These are phyloP conservation scores for Linepithema humile DNA, from an alignment of 1,140 invertebrate species.

Conservation along the genomic window DNA sequence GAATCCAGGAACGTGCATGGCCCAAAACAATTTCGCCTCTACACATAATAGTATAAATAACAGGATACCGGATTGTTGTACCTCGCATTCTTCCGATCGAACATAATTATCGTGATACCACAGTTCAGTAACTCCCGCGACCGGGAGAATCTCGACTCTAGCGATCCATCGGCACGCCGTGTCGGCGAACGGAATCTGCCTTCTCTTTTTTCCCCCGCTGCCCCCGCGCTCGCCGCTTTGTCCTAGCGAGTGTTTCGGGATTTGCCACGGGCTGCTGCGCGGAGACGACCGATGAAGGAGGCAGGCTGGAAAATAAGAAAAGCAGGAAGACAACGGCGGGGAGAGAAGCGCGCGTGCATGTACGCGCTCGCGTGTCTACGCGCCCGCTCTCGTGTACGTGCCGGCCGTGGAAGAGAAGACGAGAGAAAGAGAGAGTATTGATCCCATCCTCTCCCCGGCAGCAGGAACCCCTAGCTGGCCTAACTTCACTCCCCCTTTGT, in stretches of 20 bases:
- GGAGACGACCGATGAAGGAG: slow-evolving; percentile 55
- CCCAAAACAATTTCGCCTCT: slow-evolving; percentile 43
- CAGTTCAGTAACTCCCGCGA: slow-evolving; percentile 55
- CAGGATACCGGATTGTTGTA: slow-evolving; percentile 59
- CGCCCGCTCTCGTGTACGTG: slow-evolving; percentile 27
- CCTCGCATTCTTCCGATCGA: slow-evolving; percentile 60
- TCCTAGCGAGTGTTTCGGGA: slow-evolving; percentile 25
- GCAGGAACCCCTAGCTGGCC: slow-evolving; percentile 81
- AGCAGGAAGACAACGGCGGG: slow-evolving; percentile 12
- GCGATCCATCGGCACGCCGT: slow-evolving; percentile 61
- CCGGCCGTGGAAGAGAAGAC: slow-evolving; percentile 76
- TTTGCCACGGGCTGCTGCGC: slow-evolving; percentile 56
- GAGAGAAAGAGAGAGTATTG: slow-evolving; percentile 82
- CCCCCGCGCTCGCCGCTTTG: not conserved
- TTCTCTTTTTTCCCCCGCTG: not conserved
- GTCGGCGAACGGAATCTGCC: not conserved
- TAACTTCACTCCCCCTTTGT: slow-evolving; percentile 78
- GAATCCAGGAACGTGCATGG: slow-evolving; percentile 35
- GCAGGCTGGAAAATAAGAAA: slow-evolving; percentile 49
- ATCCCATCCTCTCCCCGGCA: slow-evolving; percentile 78
- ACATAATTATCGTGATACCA: slow-evolving; percentile 68
- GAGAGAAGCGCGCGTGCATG: slow-evolving; percentile 47
- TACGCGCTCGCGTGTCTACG: slow-evolving; percentile 36
- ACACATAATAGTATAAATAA: slow-evolving; percentile 46
- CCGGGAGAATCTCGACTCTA: slow-evolving; percentile 31